Evolutionary conservation across 2,113 vertebrate species (phyloP).

Genomic region (Psettodes erumei): DNA sequence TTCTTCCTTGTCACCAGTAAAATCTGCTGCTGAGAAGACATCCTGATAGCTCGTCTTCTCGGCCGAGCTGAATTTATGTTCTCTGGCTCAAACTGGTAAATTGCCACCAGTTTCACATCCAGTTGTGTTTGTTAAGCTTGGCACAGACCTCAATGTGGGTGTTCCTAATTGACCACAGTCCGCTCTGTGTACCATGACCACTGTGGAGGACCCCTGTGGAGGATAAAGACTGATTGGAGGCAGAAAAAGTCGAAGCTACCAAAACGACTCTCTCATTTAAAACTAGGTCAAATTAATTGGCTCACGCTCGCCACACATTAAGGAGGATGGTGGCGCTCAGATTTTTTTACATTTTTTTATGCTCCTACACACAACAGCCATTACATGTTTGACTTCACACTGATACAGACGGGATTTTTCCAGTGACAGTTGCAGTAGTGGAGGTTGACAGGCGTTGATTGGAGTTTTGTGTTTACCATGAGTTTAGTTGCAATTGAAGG

Average conservation of each 20-base stretch:
- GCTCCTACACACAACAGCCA: conserved; percentile 34
- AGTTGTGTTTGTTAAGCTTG: conserved; percentile 39
- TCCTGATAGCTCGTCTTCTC: conserved; percentile 14
- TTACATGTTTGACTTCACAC: conserved; percentile 24
- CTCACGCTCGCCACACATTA: conserved; percentile 40
- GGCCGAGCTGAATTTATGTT: conserved; percentile 39
- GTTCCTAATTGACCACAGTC: conserved; percentile 65
- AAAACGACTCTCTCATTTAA: conserved; percentile 44
- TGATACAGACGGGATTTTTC: background rate
- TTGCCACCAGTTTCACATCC: conserved; percentile 36
- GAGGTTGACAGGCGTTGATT: conserved; percentile 52
- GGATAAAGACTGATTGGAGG: conserved; percentile 41
- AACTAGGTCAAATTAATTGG: conserved; percentile 71
- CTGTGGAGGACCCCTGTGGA: conserved; percentile 53
- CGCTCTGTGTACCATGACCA: background rate
- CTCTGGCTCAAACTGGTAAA: conserved; percentile 46
- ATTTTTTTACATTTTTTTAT: no score
- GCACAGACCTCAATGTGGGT: conserved; percentile 57
- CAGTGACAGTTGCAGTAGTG: conserved; percentile 42
- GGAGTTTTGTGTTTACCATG: conserved; percentile 2
- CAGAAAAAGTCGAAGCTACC: conserved; percentile 23
- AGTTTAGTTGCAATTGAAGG: background rate
- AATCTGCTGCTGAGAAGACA: conserved; percentile 29
- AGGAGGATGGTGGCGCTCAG: conserved; percentile 30
- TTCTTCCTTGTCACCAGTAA: conserved; percentile 23